Evolutionary conservation across 2,797 vertebrate species (phyloP).

Genomic region (Discoglossus pictus): DNA sequence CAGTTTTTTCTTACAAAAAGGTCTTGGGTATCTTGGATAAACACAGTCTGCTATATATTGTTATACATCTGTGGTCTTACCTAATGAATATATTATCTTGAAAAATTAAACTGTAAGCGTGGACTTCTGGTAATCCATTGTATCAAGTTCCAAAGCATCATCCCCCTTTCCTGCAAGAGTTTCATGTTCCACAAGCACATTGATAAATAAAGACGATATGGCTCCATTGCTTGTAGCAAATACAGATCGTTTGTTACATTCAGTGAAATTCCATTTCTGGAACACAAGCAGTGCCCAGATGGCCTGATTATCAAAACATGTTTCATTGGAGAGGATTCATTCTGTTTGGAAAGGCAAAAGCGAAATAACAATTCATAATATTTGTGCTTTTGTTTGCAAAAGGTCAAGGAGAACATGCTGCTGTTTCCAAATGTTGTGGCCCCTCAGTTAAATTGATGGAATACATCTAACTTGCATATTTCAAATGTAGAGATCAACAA

Average conservation of each 20-base stretch:
- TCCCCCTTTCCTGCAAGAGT: not conserved
- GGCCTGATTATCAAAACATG: constrained; percentile 43
- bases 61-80: too few relatives aligned
- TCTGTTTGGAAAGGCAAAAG: constrained; percentile 32
- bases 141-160: constrained; percentile 1
- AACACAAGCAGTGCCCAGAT: constrained; percentile 41
- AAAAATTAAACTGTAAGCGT: not conserved
- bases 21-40: too few relatives aligned
- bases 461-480: too few relatives aligned
- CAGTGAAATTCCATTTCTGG: constrained; percentile 28
- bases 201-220: not conserved
- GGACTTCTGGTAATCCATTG: not conserved
- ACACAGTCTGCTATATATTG: too few relatives aligned
- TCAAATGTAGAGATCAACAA: too few relatives aligned
- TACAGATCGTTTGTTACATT: not conserved
- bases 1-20: too few relatives aligned
- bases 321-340: constrained; percentile 15
- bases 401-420: constrained; percentile 39
- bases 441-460: too few relatives aligned
- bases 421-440: constrained; percentile 20
- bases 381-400: constrained; percentile 24
- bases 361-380: constrained; percentile 43
- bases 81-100: not conserved
- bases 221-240: not conserved
- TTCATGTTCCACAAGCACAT: constrained; percentile 12